phyloP scores from a whole-genome alignment of 2,888 invertebrate genomes.

The Sinodicranocentrus sp. region DNA sequence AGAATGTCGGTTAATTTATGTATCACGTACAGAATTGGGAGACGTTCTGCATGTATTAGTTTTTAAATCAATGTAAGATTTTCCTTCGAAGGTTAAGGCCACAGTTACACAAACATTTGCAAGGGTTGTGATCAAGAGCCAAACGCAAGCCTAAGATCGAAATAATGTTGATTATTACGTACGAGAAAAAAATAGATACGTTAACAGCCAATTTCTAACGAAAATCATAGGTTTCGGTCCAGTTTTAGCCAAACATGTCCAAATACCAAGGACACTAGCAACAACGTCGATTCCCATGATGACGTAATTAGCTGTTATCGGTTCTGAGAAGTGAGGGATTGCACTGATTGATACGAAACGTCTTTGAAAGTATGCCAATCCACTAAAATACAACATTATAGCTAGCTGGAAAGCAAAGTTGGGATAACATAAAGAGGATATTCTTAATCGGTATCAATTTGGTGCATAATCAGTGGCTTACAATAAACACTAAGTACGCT shows the following conservation, averaged over 20 bases:
- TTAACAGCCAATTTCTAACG: constrained; percentile 4
- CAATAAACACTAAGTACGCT: constrained; percentile 29
- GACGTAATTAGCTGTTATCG: constrained; percentile 23
- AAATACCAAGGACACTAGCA: constrained; percentile 37
- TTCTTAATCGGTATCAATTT: too few species aligned
- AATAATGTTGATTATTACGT: neutral
- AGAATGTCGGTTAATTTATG: too few species aligned
- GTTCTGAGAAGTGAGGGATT: neutral
- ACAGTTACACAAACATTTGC: constrained; percentile 29
- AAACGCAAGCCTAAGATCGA: constrained; percentile 31
- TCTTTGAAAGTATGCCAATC: neutral
- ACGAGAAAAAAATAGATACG: neutral
- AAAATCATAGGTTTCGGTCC: constrained; percentile 57
- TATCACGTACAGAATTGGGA: too few species aligned
- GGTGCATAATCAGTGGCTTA: neutral
- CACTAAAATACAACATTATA: too few species aligned
- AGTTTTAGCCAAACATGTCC: constrained; percentile 54
- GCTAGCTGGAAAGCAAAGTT: too few species aligned
- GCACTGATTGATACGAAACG: neutral
- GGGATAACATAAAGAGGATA: too few species aligned
- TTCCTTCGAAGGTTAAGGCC: constrained; percentile 30
- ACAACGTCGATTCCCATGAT: constrained; percentile 38
- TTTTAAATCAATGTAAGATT: too few species aligned
- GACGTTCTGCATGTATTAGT: too few species aligned
- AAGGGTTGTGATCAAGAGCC: constrained; percentile 41